Evolutionary conservation across 2,888 invertebrate species (phyloP), one percentile per base, ranked within the genome.

Genomic region (Drosophila fulvimacula): DNA sequence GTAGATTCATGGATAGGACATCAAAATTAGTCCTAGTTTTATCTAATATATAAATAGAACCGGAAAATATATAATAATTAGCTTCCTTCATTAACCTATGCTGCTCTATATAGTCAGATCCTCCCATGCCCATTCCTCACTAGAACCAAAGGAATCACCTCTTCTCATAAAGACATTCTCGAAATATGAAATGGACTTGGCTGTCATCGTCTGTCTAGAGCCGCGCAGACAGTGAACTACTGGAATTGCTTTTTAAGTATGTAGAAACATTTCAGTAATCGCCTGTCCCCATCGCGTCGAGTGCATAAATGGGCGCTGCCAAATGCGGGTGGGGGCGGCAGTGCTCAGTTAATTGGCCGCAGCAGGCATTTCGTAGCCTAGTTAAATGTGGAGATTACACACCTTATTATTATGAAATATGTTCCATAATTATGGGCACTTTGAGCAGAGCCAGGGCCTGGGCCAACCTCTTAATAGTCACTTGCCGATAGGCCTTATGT

Each of bases 381-480:
- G 82, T 74, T 82, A 80, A 88, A 88, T 83, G 82, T 86, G 69
- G 51, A 80, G 83, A 82, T 82, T 88, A 82, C 89, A 86, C 89
- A 86, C 89, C 87, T 86, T 83, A 86, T 88, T 88, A 88, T 88
- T 83, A 88, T 83, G 89, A 83, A 88, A 83, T 83, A 83, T 83
- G 81, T 81, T 75, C 84, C 78, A 75, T 88, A 83, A 89, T 83
- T 83, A 83, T 83, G 87, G 75, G 63, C 83, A 80, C 79, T 76
- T 80, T 67, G 41, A 46, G 51, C 42, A 38, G 73, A 44, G 55
- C 30, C 32, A 38, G 21, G 24, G 73, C 49, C 69, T 59, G 64
- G 75, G 77, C 64, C 85, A 71, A 71, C 72, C 87, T 69, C 89
- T 88, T 82, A 79, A 84, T 84, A 75, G 85, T 72, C 66, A 49